Evolutionary conservation across 1,140 invertebrate species (phyloP).

Genomic region (Brachionus angularis): DNA sequence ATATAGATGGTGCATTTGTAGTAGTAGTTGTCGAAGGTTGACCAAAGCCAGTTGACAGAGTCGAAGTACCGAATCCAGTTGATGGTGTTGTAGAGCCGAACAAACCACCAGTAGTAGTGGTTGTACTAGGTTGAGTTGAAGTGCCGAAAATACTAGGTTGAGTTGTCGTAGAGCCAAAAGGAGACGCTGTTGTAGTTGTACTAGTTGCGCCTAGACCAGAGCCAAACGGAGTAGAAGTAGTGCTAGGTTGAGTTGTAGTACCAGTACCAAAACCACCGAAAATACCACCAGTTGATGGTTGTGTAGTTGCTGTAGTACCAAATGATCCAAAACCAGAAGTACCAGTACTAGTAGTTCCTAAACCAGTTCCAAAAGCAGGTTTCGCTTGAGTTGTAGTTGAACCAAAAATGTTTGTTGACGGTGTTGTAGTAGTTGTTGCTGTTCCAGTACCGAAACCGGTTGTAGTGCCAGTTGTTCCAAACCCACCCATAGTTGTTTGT

Average conservation of each 20-base stretch:
- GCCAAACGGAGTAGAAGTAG: conserved; percentile 44
- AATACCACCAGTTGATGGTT: conserved; percentile 25
- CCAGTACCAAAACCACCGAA: conserved; percentile 46
- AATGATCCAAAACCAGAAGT: conserved; percentile 48
- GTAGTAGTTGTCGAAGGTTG: background rate
- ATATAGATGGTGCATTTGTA: conserved; percentile 39
- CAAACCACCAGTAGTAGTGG: conserved; percentile 17
- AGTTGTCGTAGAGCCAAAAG: conserved; percentile 60
- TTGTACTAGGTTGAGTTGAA: background rate
- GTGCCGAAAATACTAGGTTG: conserved; percentile 45
- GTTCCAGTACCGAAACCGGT: conserved; percentile 57
- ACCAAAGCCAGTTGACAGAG: background rate
- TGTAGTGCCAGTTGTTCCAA: conserved; percentile 60
- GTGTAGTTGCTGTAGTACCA: conserved; percentile 48
- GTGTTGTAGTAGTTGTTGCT: conserved; percentile 45
- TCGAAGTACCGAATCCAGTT: background rate
- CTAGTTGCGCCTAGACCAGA: conserved; percentile 49
- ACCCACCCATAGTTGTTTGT: conserved; percentile 46
- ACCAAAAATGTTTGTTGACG: no score
- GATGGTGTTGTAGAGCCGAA: background rate
- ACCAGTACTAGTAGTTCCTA: conserved; percentile 52
- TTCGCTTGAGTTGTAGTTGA: conserved; percentile 51
- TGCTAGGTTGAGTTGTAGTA: conserved; percentile 19
- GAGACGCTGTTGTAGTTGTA: conserved; percentile 53
- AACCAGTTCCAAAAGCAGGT: conserved; percentile 44